Evolutionary conservation across 2,888 invertebrate genomes (phyloP), one percentile per base, ranked within the genome.

Genomic region (Heliconius sara): DNA sequence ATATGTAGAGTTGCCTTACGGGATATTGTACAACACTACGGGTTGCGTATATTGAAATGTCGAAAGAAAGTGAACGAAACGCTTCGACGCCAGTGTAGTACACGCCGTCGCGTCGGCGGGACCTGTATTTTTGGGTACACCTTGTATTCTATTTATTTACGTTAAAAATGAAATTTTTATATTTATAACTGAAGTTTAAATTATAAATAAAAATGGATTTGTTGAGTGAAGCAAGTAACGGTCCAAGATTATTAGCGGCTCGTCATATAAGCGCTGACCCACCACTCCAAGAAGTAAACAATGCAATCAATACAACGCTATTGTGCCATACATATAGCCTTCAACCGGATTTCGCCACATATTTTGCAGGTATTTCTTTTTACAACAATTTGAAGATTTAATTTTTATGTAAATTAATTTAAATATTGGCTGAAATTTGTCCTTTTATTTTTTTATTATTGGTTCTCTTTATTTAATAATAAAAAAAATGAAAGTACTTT

Each of bases 31-130:
- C 89, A 88, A 84, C 87, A 87, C 86, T 81, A 79, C 76, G 84
- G 84, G 89, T 93, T 92, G 91, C 93, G 93, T 90, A 92, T 90
- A 85, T 87, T 84, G 82, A 86, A 90, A 92, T 94, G 94, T 92
- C 92, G 94, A 94, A 94, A 94, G 94, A 94, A 94, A 94, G 94
- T 94, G 93, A 93, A 91, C 91, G 93, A 90, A 91, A 89, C 87
- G 80, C 83, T 84, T 84, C 83, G 83, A 84, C 83, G 85, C 83
- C 83, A 84, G 84, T 85, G 81, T 83, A 76, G 73, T 73, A 81
- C 79, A 81, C 81, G 76, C 70, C 78, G 83, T 77, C 77, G 82
- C 78, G 83, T 72, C 78, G 82, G 47, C 39, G 39, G 66, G 76
- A 79, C 76, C 73, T 79, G 82, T 83, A 34, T 74, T 65, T 39